Evolutionary conservation across 1,140 invertebrate species (phyloP).

Genomic region (Heliconius nattereri): DNA sequence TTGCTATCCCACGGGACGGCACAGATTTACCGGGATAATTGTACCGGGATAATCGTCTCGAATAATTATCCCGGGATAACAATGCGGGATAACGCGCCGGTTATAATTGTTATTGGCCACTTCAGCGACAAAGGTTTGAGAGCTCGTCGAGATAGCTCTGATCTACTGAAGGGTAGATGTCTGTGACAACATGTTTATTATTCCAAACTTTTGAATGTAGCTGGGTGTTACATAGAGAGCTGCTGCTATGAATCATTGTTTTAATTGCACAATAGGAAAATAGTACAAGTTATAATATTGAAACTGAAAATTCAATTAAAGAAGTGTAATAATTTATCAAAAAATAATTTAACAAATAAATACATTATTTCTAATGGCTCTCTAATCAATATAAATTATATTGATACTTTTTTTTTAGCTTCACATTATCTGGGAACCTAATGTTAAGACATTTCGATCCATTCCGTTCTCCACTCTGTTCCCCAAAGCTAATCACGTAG

Average conservation of each 20-base stretch:
- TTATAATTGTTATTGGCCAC: constrained; percentile 18
- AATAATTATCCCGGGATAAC: constrained; percentile 16
- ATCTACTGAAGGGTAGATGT: constrained; percentile 10
- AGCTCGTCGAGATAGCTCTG: constrained; percentile 1
- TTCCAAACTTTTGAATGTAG: not conserved
- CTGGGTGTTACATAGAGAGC: not conserved
- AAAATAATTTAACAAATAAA: no score
- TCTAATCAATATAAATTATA: no score
- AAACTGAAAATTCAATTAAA: not conserved
- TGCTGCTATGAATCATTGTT: not conserved
- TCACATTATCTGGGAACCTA: no score
- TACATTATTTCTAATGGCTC: no score
- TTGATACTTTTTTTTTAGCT: no score
- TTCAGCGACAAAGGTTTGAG: constrained; percentile 9
- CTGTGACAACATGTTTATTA: constrained; percentile 6
- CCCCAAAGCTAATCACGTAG: no score
- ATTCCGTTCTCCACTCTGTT: no score
- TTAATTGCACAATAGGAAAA: not conserved
- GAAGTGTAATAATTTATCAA: no score
- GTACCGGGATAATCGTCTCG: constrained; percentile 13
- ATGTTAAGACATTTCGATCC: no score
- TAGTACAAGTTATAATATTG: not conserved
- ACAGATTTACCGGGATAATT: constrained; percentile 19
- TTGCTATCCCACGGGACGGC: constrained; percentile 16
- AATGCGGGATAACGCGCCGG: constrained; percentile 11